Conservation (phyloP, 2,113 vertebrate genomes). For the Cheirogaleus medius region DNA sequence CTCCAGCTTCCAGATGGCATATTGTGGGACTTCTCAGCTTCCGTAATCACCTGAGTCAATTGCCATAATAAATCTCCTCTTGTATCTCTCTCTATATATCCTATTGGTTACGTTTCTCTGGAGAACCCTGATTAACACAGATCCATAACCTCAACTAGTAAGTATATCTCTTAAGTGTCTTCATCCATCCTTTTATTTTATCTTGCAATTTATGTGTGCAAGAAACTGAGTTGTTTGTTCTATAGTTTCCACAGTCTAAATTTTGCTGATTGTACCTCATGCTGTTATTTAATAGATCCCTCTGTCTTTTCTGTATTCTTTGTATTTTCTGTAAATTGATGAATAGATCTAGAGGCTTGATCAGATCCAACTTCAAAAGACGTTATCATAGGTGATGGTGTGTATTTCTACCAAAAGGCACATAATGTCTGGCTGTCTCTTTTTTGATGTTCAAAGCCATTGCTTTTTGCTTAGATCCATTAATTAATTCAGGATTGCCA, state of each 20-base stretch:
- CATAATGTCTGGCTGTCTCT: background rate
- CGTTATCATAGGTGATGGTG: background rate
- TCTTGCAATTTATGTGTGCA: background rate
- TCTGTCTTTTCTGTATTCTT: background rate
- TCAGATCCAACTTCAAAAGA: constrained; percentile 4
- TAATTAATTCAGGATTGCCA: background rate
- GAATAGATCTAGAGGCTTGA: background rate
- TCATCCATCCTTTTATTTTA: background rate
- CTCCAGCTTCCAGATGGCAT: background rate
- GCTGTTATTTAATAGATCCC: background rate
- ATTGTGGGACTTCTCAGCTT: background rate
- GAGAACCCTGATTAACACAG: background rate
- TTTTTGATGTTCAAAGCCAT: background rate
- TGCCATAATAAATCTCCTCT: background rate
- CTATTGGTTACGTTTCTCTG: background rate
- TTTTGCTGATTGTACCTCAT: background rate
- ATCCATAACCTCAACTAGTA: background rate
- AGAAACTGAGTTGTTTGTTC: background rate
- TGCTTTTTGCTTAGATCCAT: constrained; percentile 8
- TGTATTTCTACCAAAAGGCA: background rate
- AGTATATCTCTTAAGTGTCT: background rate
- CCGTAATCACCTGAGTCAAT: background rate
- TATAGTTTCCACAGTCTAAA: background rate
- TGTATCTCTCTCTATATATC: background rate
- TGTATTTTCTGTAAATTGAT: constrained; percentile 13